Conservation (phyloP, 2,113 vertebrate species). For the Dasyornis broadbenti region DNA sequence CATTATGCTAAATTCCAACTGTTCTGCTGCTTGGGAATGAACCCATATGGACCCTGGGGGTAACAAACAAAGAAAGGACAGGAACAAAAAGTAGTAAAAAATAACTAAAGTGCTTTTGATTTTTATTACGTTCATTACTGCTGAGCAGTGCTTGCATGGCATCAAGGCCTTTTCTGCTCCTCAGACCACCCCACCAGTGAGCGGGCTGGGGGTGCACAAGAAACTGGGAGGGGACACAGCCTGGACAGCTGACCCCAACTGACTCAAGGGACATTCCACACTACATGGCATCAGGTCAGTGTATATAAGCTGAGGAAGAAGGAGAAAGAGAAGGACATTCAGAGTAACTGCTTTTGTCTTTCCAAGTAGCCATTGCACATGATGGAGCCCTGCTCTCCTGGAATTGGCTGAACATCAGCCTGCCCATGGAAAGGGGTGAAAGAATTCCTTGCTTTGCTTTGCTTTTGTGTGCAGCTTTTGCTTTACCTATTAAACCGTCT, state of each 20-base stretch:
- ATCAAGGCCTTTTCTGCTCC: neutral
- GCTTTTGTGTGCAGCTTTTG: neutral
- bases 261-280: neutral
- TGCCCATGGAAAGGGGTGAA: neutral
- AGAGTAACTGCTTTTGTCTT: neutral
- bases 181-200: fast-evolving
- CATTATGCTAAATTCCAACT: fast-evolving
- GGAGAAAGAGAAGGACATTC: neutral
- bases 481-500: neutral
- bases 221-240: neutral
- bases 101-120: neutral
- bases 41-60: fast-evolving
- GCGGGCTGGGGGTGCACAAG: neutral
- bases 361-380: fast-evolving
- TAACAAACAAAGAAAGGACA: neutral
- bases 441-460: neutral
- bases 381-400: neutral
- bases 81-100: neutral
- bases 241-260: neutral
- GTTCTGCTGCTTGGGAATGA: neutral
- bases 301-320: neutral
- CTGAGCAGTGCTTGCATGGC: neutral
- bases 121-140: fast-evolving
- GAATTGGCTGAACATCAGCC: neutral
- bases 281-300: too few species aligned